Evolutionary conservation across 2,888 invertebrate species (phyloP), one percentile per base, ranked within the genome.

Genomic region (Eremobia ochroleuca): DNA sequence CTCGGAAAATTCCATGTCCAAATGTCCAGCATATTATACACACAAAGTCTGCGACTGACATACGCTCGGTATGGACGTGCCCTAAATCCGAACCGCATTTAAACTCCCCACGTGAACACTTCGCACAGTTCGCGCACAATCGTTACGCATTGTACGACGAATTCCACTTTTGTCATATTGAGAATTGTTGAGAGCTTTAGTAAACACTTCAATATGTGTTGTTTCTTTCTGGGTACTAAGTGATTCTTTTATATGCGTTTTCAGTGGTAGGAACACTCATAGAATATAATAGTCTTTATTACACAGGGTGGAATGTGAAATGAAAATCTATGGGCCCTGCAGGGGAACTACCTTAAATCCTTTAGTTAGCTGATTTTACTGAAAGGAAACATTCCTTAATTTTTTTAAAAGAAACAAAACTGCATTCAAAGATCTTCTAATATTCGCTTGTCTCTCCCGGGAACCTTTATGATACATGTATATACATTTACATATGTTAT

Each of bases 91-190:
- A 58, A 73, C 37, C 62, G n/a, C 43, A 67, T 55, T 62, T 59
- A 46, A 68, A 77, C 34, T 28, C 6, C 31, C 37, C 74, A 67
- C 43, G 49, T 58, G 71, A 72, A 72, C 34, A 72, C 59, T 69
- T 59, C 34, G 4, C 31, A 67, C 40, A 40, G 28, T 68, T 40
- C n/a, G 2, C 69, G 0, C 37, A 69, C 37, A 73, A 73, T 43
- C 46, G 37, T 72, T 72, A 79, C 83, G 25, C 64, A 74, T 82
- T 78, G n/a, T 46, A 68, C 46, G 67, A 55, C 40, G 13, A 46
- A 58, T 64, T 37, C 6, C 61, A 70, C 55, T 76, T 76, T 81
- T 67, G 37, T 62, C 58, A 43, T 34, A 72, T 55, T 49, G 52
- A 62, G 65, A 59, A 77, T 21, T 62, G 52, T 55, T 43, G 40